Conservation (phyloP, 2,888 invertebrate genomes). For the Liposcelis brunnea region DNA sequence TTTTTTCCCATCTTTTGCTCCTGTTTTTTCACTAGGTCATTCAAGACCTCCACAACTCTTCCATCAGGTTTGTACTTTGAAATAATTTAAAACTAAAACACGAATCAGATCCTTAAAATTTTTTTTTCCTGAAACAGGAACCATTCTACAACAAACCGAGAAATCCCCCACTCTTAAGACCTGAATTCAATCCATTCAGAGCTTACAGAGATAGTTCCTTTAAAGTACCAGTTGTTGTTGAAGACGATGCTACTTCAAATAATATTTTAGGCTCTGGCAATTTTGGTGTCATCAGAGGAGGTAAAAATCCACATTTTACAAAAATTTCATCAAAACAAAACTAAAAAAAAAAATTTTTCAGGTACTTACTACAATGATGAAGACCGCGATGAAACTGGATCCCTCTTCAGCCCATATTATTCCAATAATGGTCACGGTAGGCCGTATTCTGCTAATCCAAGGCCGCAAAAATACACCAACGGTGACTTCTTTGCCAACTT, state of each 20-base stretch:
- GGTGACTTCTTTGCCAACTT: conserved; percentile 78
- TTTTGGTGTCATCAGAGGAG: conserved; percentile 72
- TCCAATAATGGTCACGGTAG: conserved; percentile 56
- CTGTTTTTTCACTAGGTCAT: conserved; percentile 44
- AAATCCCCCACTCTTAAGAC: conserved; percentile 27
- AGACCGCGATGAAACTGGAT: conserved; percentile 45
- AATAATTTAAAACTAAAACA: too few species aligned
- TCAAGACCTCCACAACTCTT: conserved; percentile 35
- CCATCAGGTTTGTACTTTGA: conserved; percentile 26
- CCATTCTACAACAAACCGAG: conserved; percentile 22
- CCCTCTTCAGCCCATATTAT: conserved; percentile 29
- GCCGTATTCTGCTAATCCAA: conserved; percentile 48
- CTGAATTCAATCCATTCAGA: conserved; percentile 26
- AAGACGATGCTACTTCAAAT: conserved; percentile 24
- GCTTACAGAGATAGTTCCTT: conserved; percentile 23
- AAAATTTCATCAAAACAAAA: not conserved
- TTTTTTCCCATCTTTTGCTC: conserved; percentile 62
- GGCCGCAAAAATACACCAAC: conserved; percentile 47
- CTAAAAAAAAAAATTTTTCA: not conserved
- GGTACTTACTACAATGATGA: conserved; percentile 52
- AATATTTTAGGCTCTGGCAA: conserved; percentile 65
- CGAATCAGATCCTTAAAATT: too few species aligned
- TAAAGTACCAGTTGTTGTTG: conserved; percentile 13
- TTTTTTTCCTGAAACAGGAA: conserved; percentile 14
- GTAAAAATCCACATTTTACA: not conserved